phyloP scores from a whole-genome alignment of 2,113 vertebrate species.

The Hyaena hyaena region DNA sequence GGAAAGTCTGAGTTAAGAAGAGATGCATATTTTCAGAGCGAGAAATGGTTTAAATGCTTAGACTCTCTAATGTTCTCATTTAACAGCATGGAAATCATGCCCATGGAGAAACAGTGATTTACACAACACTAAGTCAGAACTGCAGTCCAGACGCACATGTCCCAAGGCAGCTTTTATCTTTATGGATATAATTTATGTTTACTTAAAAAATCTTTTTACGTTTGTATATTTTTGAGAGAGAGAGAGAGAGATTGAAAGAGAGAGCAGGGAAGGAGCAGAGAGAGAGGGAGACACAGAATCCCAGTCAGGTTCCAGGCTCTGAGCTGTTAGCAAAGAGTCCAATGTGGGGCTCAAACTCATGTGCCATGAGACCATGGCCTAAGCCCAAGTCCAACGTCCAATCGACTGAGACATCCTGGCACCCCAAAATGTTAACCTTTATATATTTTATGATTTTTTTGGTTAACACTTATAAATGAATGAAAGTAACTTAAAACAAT shows the following conservation, averaged over 20 bases:
- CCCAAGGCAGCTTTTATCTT: not conserved
- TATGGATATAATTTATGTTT: not conserved
- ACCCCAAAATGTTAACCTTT: not conserved
- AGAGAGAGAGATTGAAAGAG: too few relatives aligned
- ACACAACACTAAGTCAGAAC: accelerated
- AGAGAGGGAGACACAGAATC: too few relatives aligned
- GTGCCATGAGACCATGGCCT: too few relatives aligned
- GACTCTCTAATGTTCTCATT: not conserved
- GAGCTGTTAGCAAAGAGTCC: too few relatives aligned
- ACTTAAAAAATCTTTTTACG: not conserved
- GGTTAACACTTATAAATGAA: not conserved
- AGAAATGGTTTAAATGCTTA: not conserved
- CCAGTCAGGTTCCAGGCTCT: too few relatives aligned
- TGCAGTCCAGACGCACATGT: not conserved
- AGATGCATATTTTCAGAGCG: not conserved
- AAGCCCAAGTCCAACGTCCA: too few relatives aligned
- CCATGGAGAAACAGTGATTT: not conserved
- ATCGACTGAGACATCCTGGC: too few relatives aligned
- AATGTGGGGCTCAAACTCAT: too few relatives aligned
- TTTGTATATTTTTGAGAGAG: too few relatives aligned
- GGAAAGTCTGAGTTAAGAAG: not conserved
- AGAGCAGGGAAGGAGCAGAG: too few relatives aligned
- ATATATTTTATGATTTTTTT: not conserved
- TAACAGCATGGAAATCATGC: not conserved
- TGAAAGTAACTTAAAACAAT: not conserved